Base-by-base conservation (phyloP, 1,140 invertebrate genomes). In the Danaus plexippus region DNA sequence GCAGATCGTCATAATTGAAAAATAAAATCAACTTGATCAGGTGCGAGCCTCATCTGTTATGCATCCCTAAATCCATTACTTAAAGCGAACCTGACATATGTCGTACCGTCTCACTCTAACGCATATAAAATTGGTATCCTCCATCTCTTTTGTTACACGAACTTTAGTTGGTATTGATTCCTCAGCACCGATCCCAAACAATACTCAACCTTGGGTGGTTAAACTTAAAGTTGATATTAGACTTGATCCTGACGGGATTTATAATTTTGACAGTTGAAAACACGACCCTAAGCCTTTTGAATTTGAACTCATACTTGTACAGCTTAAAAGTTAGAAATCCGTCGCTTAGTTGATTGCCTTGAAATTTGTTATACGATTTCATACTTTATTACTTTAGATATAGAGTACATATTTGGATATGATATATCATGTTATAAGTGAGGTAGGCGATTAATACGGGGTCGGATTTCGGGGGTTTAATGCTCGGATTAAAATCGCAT, bases 401-500 rank as follows among this genome's bases (percentile, higher is more conserved):
- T 76, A 79, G 59, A 69, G 77, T 75, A 74, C 60, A 75, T 60
- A 73, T 75, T 79, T 61, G 64, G 54, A 59, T 52, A 50, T 61
- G 64, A 69, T 52, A 72, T 78, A 59, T 75, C 71, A 77, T 73
- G 47, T 79, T 77, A 60, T 52, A 56, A 59, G 57, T 50, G 60
- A 61, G 49, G 57, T 13, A 60, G 61, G 67, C 67, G 68, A 80
- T 83, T 83, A 83, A 81, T 82, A 74, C 80, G 70, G 79, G 75
- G 71, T 73, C 54, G 80, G 83, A 83, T 84, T 79, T 75, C 64
- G 45, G 75, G 73, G 79, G 79, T 75, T 83, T 80, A 81, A 75
- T 69, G 69, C 59, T 61, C 52, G 80, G 83, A 86, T 86, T 86
- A 86, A 84, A 86, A 73, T 83, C 83, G 77, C 83, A 86, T 86